Conservation (phyloP, 2,113 vertebrate species). For the Dicrurus megarhynchus region DNA sequence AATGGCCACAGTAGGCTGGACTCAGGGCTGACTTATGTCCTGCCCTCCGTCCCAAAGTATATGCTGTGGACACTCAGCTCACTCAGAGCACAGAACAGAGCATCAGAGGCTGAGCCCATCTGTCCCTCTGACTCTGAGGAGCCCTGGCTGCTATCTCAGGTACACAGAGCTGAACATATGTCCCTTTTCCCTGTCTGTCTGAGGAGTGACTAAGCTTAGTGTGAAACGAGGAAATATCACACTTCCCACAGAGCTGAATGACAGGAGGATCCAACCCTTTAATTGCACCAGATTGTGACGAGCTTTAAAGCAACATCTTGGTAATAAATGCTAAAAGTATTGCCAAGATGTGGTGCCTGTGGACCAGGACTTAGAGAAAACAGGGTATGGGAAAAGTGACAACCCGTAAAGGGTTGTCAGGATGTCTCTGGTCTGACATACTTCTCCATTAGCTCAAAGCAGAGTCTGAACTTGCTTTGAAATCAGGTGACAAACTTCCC, state of each 20-base stretch:
- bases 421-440: neutral
- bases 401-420: neutral
- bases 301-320: neutral
- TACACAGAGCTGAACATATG: neutral
- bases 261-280: constrained; percentile 12
- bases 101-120: neutral
- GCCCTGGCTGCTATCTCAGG: neutral
- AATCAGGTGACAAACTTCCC: neutral
- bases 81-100: neutral
- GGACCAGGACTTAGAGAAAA: neutral
- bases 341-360: neutral
- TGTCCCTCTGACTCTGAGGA: neutral
- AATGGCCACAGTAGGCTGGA: neutral
- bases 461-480: neutral
- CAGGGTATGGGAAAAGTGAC: neutral
- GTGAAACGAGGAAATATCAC: neutral
- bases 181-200: neutral
- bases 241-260: constrained; percentile 22
- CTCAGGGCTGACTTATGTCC: neutral
- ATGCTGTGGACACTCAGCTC: neutral
- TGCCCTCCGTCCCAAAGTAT: neutral
- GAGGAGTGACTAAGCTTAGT: constrained; percentile 15
- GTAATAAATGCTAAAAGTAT: neutral
- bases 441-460: neutral
- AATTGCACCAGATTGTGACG: neutral